phyloP scores from a whole-genome alignment of 2,797 vertebrate genomes.

The Lutjanus argentimaculatus region DNA sequence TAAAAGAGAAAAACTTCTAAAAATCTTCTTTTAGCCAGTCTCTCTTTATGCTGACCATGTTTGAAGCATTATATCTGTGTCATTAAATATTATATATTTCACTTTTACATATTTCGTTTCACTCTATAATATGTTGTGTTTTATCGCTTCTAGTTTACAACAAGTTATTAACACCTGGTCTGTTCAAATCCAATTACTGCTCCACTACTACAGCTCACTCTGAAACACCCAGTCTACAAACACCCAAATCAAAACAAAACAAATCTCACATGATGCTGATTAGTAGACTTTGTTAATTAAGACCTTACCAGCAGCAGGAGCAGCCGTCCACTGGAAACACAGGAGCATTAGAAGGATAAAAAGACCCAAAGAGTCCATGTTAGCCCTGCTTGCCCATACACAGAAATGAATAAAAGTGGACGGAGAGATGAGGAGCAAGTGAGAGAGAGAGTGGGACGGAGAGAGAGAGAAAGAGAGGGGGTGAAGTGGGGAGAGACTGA shows the following conservation, averaged over 20 bases:
- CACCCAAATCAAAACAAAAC: conserved; percentile 26
- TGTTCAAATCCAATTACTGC: conserved; percentile 14
- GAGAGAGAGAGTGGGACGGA: conserved; percentile 30
- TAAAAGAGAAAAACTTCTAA: conserved; percentile 26
- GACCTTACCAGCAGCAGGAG: conserved; percentile 78
- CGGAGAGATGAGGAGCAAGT: conserved; percentile 66
- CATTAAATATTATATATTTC: not conserved
- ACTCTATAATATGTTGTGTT: not conserved
- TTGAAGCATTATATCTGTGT: not conserved
- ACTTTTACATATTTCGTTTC: not conserved
- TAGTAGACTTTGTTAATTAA: conserved; percentile 45
- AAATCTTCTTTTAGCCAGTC: not conserved
- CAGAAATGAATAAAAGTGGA: conserved; percentile 69
- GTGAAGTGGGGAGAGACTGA: conserved; percentile 18
- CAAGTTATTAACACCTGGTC: not conserved
- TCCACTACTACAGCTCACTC: conserved; percentile 18
- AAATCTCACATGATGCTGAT: conserved; percentile 46
- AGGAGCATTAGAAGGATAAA: conserved; percentile 70
- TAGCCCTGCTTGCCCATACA: conserved; percentile 65
- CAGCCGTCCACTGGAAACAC: conserved; percentile 68
- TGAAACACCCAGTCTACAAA: conserved; percentile 21
- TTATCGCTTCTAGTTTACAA: conserved; percentile 5
- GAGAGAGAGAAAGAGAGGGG: conserved; percentile 12
- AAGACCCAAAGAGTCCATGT: conserved; percentile 82
- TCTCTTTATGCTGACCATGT: not conserved